A percentile compares a stretch with the other conserved stretches of the same genome.
Conservation (phyloP, 2,888 invertebrate species). For the Dynastes maya region DNA sequence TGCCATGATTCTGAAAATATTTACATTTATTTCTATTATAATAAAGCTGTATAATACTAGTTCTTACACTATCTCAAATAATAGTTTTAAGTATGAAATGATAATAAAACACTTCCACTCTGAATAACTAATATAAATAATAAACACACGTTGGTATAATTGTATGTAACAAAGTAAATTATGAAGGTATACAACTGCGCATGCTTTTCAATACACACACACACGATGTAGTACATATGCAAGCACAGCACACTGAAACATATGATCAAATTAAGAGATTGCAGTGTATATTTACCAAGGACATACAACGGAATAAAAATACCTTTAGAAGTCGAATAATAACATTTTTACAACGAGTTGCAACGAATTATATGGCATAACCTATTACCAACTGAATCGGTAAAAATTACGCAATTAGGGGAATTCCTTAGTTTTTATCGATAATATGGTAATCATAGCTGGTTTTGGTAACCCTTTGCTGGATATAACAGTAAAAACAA, state of each 20-base stretch:
- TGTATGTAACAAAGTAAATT: not conserved
- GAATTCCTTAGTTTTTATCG: conserved; percentile 37
- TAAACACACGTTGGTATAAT: not conserved
- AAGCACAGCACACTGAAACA: not conserved
- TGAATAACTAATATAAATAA: not conserved
- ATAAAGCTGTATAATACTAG: not conserved
- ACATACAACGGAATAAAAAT: not conserved
- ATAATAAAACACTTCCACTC: not conserved
- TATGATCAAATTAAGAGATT: not conserved
- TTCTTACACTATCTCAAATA: not conserved
- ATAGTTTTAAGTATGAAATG: not conserved
- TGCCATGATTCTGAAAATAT: conserved; percentile 44
- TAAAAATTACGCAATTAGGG: conserved; percentile 11
- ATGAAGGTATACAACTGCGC: not conserved
- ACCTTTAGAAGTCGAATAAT: not conserved
- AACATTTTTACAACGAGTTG: no score
- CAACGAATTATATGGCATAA: no score
- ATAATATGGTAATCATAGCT: conserved; percentile 62
- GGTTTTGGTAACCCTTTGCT: conserved; percentile 71
- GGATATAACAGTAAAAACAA: conserved; percentile 66
- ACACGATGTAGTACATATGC: not conserved
- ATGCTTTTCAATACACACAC: not conserved
- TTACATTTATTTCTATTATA: not conserved
- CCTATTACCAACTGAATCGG: not conserved
- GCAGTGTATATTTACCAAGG: not conserved